These are phyloP conservation scores for Diaphora mendica DNA, from an alignment of 2,888 invertebrate genomes.

Conservation along the genomic window DNA sequence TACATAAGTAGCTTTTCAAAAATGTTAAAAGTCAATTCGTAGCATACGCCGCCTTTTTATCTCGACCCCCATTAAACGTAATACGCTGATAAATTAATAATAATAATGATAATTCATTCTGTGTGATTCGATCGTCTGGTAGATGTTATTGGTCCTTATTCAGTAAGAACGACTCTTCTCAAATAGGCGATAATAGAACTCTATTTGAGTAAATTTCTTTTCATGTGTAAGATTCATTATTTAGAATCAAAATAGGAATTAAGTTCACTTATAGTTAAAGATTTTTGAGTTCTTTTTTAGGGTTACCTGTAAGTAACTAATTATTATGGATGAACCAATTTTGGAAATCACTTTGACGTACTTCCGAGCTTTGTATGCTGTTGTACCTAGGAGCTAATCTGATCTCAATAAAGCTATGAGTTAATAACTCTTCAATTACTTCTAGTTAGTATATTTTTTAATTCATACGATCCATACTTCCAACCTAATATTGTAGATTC, in stretches of 20 bases:
- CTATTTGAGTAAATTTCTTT: neutral
- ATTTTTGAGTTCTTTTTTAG: neutral
- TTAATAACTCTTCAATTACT: no score
- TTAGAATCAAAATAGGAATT: no score
- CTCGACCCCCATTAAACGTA: conserved; percentile 2
- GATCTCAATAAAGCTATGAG: no score
- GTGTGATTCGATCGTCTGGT: neutral
- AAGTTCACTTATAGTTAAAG: neutral
- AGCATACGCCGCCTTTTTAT: conserved; percentile 9
- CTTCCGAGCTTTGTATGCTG: no score
- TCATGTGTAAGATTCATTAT: neutral
- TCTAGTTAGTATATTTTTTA: no score
- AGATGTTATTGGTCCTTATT: conserved; percentile 8
- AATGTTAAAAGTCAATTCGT: conserved; percentile 3
- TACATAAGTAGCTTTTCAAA: neutral
- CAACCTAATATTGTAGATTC: no score
- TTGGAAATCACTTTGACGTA: neutral
- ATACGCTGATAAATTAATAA: conserved; percentile 6
- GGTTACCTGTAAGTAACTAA: neutral
- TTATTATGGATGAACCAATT: neutral
- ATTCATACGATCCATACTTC: no score
- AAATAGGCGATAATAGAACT: neutral
- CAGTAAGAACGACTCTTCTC: neutral
- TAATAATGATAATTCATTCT: no score
- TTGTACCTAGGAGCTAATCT: no score